Conservation (phyloP, 2,797 vertebrate genomes). For the Botia almorhae region DNA sequence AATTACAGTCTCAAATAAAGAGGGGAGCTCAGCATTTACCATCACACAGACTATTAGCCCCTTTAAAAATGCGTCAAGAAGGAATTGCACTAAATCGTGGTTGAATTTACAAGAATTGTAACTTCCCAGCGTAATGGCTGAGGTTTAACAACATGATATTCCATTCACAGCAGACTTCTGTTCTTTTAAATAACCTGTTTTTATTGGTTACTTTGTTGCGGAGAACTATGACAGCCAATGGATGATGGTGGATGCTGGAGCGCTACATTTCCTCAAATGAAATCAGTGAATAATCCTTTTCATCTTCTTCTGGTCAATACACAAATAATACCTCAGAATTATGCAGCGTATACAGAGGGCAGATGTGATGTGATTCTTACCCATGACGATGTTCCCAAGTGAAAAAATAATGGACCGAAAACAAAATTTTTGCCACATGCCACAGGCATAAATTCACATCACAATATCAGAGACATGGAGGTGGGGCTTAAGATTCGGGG, state of each 20-base stretch:
- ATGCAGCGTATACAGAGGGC: too few species aligned
- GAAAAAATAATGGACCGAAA: too few species aligned
- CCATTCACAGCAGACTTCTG: background rate
- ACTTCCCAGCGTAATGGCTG: slow-evolving; percentile 11
- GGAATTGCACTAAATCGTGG: background rate
- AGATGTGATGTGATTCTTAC: too few species aligned
- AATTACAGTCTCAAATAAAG: slow-evolving; percentile 4
- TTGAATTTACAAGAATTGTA: background rate
- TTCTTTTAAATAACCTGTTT: background rate
- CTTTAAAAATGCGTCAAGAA: slow-evolving; percentile 25
- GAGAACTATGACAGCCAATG: background rate
- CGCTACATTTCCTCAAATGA: background rate
- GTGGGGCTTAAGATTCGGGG: too few species aligned
- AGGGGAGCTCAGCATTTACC: slow-evolving; percentile 13
- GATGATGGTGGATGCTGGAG: background rate
- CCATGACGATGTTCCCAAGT: too few species aligned
- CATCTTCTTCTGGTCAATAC: background rate
- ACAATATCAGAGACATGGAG: too few species aligned
- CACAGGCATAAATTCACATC: too few species aligned
- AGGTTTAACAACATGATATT: slow-evolving; percentile 3
- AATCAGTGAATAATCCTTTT: background rate
- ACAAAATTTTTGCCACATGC: too few species aligned
- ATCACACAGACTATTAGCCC: slow-evolving; percentile 15
- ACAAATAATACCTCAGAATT: background rate
- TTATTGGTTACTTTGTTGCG: background rate